Percentiles rank a stretch among this genome's conserved stretches.
phyloP scores from a whole-genome alignment of 2,113 vertebrate genomes.

The Sorex araneus region DNA sequence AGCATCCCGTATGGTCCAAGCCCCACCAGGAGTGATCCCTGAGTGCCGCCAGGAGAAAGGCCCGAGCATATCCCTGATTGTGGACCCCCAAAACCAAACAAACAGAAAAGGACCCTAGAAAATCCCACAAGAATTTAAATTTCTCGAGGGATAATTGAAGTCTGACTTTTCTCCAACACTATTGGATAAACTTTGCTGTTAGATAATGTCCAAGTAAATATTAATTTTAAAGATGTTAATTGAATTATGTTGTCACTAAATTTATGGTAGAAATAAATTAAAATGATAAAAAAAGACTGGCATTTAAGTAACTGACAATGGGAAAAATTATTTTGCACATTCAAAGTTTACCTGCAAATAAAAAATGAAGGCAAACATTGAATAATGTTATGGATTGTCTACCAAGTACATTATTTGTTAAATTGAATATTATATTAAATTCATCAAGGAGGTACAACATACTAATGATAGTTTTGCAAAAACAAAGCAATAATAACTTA shows the following conservation, averaged over 20 bases:
- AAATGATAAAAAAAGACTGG: slow-evolving; percentile 25
- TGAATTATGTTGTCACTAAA: neutral
- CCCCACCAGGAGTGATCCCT: no score
- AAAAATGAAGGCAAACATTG: neutral
- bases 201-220: neutral
- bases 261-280: slow-evolving; percentile 4
- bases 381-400: neutral
- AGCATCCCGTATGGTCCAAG: no score
- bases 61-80: no score
- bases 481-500: neutral
- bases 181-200: slow-evolving; percentile 16
- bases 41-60: no score
- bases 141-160: slow-evolving; percentile 43
- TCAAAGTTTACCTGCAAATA: slow-evolving; percentile 37
- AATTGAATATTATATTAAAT: neutral
- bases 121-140: slow-evolving; percentile 34
- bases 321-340: neutral
- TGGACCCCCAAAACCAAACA: no score
- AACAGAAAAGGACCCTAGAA: neutral
- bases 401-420: neutral
- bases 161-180: neutral
- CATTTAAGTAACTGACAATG: slow-evolving; percentile 1
- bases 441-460: neutral
- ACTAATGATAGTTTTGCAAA: neutral
- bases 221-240: slow-evolving; percentile 15